Base-by-base conservation (phyloP, 1,140 invertebrate genomes). In the Cephus cinctus region DNA sequence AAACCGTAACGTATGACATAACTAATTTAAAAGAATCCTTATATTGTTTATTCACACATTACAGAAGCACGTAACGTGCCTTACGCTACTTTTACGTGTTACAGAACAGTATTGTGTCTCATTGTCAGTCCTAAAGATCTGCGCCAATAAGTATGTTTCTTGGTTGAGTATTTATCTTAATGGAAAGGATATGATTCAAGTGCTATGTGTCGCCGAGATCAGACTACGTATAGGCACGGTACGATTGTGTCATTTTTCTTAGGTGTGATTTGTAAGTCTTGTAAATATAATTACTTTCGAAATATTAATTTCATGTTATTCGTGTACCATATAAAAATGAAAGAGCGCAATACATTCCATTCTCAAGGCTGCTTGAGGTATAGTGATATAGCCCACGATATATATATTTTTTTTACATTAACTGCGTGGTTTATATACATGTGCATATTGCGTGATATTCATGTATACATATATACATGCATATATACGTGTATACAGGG, bases 341-440 rank as follows among this genome's bases (percentile, higher is more conserved):
- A n/a, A n/a, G n/a, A n/a, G n/a, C 51, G 60, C 63, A 66, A 70
- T 61, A 72, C 73, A 75, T 73, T 73, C 67, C 69, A 70, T 67
- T 66, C 44, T 65, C 54, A 54, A 61, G 50, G 42, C 49, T 59
- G 52, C 47, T 59, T 52, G 54, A 61, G 55, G 49, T 42, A 53
- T 55, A 61, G 56, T 56, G 56, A 63, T 53, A 59, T n/a, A n/a
- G n/a, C n/a, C n/a, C n/a, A 56, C 45, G 54, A 47, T n/a, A 42
- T 6, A 51, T 32, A 63, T 63, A 47, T 57, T 61, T 64, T 57
- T 61, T 49, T 50, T 54, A 61, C 39, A 52, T n/a, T 23, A 42
- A 16, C 54, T 55, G 52, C 43, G 55, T 52, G 55, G 50, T 57
- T 50, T 56, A 61, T 64, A 56, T 61, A 57, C 56, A 57, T 61